Evolutionary conservation across 1,140 invertebrate genomes (phyloP), one percentile per base, ranked within the genome.

Genomic region (Drosophila insularis): DNA sequence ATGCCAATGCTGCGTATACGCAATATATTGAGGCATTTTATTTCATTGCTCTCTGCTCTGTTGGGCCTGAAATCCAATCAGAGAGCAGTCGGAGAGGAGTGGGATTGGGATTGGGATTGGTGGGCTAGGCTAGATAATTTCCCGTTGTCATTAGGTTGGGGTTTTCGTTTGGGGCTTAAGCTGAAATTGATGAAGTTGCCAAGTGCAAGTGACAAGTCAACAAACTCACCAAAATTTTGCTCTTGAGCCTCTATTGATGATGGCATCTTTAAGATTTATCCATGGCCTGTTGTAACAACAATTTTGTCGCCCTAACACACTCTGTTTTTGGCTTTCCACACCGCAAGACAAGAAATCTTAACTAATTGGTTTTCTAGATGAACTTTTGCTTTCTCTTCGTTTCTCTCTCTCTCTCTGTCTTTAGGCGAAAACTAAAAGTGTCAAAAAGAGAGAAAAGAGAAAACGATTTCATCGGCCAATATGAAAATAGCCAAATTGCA

Each of bases 101-200:
- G 17, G 19, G 19, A 8, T 11, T 11, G 7, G 6, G 32, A 35
- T 37, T 37, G 10, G 43, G 17, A 21, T 50, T 4, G 8, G 8
- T 21, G 43, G 43, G 64, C 21, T 54, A 76, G 66, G 60, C 60
- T 59, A 40, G 53, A 60, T 58, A 73, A 74, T 81, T 78, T 73
- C 66, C 46, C 63, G 50, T 56, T 70, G 72, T 65, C 71, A 63
- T 78, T 72, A 71, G 63, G 50, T 71, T 78, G 68, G 63, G 62
- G 43, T 50, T 50, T 50, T 50, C 21, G 43, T 50, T 50, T 72
- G 53, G 71, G 61, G 70, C 69, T 87, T 89, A 80, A 68, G 68
- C 68, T 64, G 63, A 89, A 80, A 89, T 89, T 89, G 84, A 89
- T 89, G 85, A 89, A 89, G 80, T 70, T 84, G 68, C 50, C 85